Conservation (phyloP, 2,888 invertebrate species). For the Poecilobothrus nobilitatus region DNA sequence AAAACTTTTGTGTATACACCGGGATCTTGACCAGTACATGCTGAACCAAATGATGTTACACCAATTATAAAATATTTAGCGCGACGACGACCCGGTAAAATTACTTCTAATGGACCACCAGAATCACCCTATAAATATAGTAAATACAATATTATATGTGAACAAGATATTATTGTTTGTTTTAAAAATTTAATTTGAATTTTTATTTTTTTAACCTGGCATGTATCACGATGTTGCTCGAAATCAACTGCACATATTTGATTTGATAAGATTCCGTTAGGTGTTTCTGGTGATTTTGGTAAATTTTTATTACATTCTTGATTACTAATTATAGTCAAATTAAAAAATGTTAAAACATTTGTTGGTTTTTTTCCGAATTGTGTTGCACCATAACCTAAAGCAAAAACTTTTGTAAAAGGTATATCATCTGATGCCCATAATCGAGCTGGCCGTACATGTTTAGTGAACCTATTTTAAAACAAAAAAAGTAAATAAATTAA, state of each 20-base stretch:
- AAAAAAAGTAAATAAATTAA: neutral
- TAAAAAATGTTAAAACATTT: slow-evolving; percentile 18
- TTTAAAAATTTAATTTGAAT: too few relatives aligned
- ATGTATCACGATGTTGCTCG: neutral
- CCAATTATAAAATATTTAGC: slow-evolving; percentile 12
- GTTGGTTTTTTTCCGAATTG: slow-evolving; percentile 29
- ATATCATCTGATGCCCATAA: slow-evolving; percentile 38
- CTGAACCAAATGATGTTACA: slow-evolving; percentile 15
- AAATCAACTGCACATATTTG: slow-evolving; percentile 21
- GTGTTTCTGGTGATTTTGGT: slow-evolving; percentile 10
- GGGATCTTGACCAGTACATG: slow-evolving; percentile 7
- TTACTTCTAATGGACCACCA: slow-evolving; percentile 9
- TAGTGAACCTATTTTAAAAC: neutral
- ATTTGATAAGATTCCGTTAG: slow-evolving; percentile 16
- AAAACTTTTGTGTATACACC: slow-evolving; percentile 14
- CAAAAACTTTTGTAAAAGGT: slow-evolving; percentile 40
- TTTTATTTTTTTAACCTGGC: neutral
- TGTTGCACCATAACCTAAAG: slow-evolving; percentile 50
- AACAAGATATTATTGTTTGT: too few relatives aligned
- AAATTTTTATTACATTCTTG: slow-evolving; percentile 16
- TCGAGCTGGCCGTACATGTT: slow-evolving; percentile 46
- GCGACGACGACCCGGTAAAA: neutral
- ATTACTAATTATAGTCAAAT: slow-evolving; percentile 17
- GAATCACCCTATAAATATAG: slow-evolving; percentile 2
- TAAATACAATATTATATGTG: neutral